A percentile compares a stretch with the other conserved stretches of the same genome.
Conservation (phyloP, 2,888 invertebrate species). For the Omphaloscelis lunosa region DNA sequence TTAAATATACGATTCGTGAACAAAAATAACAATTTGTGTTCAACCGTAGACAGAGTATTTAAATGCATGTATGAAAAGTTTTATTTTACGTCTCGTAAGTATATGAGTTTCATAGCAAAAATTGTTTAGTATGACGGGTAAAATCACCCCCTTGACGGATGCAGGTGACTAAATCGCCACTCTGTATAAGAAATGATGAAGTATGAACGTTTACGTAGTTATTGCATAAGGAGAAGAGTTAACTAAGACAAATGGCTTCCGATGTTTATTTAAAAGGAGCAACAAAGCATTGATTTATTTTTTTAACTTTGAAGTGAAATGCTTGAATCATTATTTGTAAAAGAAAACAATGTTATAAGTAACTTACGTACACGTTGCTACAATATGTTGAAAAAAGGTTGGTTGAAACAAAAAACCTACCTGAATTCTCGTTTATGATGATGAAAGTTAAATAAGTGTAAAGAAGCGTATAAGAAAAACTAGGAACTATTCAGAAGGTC, state of each 20-base stretch:
- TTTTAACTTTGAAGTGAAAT: conserved; percentile 2
- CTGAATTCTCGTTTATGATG: neutral
- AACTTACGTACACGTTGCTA: neutral
- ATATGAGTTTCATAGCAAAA: too few species aligned
- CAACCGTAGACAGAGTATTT: too few species aligned
- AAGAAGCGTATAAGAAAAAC: neutral
- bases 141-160: too few species aligned
- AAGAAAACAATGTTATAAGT: neutral
- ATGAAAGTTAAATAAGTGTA: neutral
- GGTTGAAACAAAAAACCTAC: neutral
- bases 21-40: too few species aligned
- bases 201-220: neutral
- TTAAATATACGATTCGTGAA: too few species aligned
- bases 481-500: conserved; percentile 26
- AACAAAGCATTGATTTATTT: conserved; percentile 8
- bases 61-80: too few species aligned
- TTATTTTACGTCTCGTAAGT: too few species aligned
- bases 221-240: conserved; percentile 5
- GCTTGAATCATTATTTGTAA: neutral
- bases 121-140: too few species aligned
- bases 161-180: too few species aligned
- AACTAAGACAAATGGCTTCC: conserved; percentile 29
- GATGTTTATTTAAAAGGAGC: conserved; percentile 34
- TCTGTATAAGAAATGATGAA: neutral
- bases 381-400: neutral